Percentiles rank a stretch among this genome's conserved stretches.
These are phyloP conservation scores for Dendrocincla fuliginosa DNA, from an alignment of 2,797 vertebrate genomes.

Conservation along the genomic window DNA sequence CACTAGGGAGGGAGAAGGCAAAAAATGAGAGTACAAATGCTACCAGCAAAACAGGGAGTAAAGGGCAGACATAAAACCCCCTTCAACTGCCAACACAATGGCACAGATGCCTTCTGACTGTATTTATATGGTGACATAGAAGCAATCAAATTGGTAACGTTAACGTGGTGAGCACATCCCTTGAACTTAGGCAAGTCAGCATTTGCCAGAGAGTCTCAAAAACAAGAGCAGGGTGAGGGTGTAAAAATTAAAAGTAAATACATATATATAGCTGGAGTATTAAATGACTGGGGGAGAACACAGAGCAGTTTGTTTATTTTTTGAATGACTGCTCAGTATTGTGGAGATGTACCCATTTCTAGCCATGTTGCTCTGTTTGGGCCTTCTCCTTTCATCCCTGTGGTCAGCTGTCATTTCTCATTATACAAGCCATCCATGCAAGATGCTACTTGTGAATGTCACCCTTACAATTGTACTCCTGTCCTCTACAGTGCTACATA, in stretches of 20 bases:
- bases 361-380: not conserved
- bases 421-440: not conserved
- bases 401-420: conserved; percentile 4
- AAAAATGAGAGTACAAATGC: conserved; percentile 13
- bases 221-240: rapidly evolving
- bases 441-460: not conserved
- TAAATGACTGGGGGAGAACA: not conserved
- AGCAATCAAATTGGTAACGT: not conserved
- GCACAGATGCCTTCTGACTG: not conserved
- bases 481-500: not conserved
- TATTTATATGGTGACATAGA: not conserved
- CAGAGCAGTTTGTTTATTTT: not conserved
- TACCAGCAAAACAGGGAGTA: conserved; percentile 9
- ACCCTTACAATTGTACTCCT: not conserved
- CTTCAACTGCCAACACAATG: not conserved
- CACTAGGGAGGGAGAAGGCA: not conserved
- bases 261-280: not conserved
- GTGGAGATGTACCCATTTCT: not conserved
- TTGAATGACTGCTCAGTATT: not conserved
- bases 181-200: not conserved
- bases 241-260: not conserved
- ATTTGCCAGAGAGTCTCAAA: not conserved
- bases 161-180: not conserved
- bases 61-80: not conserved
- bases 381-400: not conserved